A percentile compares a stretch with the other conserved stretches of the same genome.
Conservation (phyloP, 2,888 invertebrate species). For the Syritta pipiens region DNA sequence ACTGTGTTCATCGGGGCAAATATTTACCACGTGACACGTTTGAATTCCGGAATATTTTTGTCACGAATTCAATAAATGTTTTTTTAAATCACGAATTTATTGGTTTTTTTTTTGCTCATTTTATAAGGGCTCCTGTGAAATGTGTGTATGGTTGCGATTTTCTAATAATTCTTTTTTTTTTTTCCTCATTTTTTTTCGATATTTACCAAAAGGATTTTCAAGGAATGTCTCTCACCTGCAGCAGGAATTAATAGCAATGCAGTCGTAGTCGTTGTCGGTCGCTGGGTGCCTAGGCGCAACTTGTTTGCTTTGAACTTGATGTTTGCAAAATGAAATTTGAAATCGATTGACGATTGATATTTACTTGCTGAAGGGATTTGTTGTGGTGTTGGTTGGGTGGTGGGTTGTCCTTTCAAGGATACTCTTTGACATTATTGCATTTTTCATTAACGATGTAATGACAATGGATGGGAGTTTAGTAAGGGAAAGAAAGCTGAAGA, state of each 20-base stretch:
- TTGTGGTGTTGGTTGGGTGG: too few relatives aligned
- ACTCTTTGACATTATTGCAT: constrained; percentile 39
- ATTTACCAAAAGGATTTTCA: constrained; percentile 39
- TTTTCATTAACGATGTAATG: constrained; percentile 12
- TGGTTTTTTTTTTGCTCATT: constrained; percentile 17
- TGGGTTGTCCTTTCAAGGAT: too few relatives aligned
- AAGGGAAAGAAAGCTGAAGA: too few relatives aligned
- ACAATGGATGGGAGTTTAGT: not conserved
- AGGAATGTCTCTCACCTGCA: constrained; percentile 31
- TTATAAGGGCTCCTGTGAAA: not conserved
- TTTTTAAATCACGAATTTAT: constrained; percentile 51
- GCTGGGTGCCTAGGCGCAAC: not conserved
- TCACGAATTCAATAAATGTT: constrained; percentile 66
- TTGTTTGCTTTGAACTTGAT: constrained; percentile 56
- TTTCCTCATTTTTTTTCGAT: constrained; percentile 12
- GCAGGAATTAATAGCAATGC: constrained; percentile 37
- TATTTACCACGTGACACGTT: constrained; percentile 67
- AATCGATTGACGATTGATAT: constrained; percentile 50
- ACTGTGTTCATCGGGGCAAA: constrained; percentile 41
- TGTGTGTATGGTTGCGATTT: constrained; percentile 16
- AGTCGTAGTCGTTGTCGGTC: constrained; percentile 12
- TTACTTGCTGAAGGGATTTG: constrained; percentile 27
- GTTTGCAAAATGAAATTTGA: constrained; percentile 41
- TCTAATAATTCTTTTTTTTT: constrained; percentile 46
- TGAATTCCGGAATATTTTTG: constrained; percentile 62